Evolutionary conservation across 2,797 vertebrate species (phyloP).

Genomic region (Erithacus rubecula): DNA sequence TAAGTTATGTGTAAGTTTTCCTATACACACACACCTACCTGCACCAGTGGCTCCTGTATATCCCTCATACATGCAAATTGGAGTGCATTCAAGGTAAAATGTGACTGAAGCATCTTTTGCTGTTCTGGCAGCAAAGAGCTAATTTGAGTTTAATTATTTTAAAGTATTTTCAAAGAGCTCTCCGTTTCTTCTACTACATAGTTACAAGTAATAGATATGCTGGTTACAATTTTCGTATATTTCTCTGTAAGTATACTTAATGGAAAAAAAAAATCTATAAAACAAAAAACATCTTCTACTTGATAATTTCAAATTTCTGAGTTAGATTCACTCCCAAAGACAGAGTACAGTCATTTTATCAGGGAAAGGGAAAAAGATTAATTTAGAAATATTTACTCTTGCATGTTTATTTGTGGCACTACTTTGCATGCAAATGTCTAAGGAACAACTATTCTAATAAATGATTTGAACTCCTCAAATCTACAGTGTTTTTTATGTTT

Average conservation of each 20-base stretch:
- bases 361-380: rapidly evolving
- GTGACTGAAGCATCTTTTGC: not conserved
- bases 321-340: not conserved
- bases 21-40: not conserved
- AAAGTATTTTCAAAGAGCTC: not conserved
- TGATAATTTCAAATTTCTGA: not conserved
- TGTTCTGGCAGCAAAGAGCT: not conserved
- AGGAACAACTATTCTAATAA: not conserved
- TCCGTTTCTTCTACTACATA: not conserved
- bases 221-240: not conserved
- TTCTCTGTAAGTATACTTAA: not conserved
- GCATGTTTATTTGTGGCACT: not conserved
- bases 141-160: not conserved
- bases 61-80: not conserved
- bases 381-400: not conserved
- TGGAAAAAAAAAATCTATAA: not conserved
- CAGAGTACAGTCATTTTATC: not conserved
- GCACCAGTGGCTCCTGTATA: not conserved
- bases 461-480: not conserved
- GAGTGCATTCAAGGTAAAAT: not conserved
- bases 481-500: not conserved
- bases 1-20: not conserved
- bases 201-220: not conserved
- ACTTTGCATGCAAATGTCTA: not conserved
- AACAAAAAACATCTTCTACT: not conserved